Conservation (phyloP, 2,888 invertebrate species). For the Ornithoptera alexandrae region DNA sequence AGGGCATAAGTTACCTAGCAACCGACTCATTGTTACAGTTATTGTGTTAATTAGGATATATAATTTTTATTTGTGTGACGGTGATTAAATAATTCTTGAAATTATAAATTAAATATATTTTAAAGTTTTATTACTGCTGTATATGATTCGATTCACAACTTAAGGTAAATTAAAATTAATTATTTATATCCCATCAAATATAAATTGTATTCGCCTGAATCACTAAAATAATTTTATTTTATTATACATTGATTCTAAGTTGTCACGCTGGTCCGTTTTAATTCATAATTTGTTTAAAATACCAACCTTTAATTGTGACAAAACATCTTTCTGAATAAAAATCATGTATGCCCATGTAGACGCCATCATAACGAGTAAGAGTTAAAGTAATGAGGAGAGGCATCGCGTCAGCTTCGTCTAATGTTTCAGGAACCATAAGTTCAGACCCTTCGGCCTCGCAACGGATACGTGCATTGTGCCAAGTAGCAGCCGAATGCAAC, state of each 20-base stretch:
- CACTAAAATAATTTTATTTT: not conserved
- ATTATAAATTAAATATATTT: not conserved
- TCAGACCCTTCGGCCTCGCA: slow-evolving; percentile 50
- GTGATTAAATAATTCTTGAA: not conserved
- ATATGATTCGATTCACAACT: not conserved
- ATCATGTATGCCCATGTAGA: slow-evolving; percentile 52
- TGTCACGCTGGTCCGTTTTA: not conserved
- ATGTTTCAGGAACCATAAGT: slow-evolving; percentile 46
- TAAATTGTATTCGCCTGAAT: not conserved
- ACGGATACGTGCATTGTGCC: slow-evolving; percentile 47
- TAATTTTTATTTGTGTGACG: no score
- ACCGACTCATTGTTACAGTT: no score
- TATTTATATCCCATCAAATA: not conserved
- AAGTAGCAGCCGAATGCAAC: slow-evolving; percentile 43
- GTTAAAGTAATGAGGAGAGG: slow-evolving; percentile 45
- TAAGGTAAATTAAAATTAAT: not conserved
- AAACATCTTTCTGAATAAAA: slow-evolving; percentile 50
- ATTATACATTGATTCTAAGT: not conserved
- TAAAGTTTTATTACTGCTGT: not conserved
- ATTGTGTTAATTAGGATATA: no score
- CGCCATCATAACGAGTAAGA: slow-evolving; percentile 43
- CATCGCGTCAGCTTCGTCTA: slow-evolving; percentile 52
- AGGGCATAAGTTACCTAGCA: no score
- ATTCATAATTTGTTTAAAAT: not conserved
- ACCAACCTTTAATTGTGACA: slow-evolving; percentile 48